Conservation (phyloP, 2,888 invertebrate species). For the Drosophila borealis region DNA sequence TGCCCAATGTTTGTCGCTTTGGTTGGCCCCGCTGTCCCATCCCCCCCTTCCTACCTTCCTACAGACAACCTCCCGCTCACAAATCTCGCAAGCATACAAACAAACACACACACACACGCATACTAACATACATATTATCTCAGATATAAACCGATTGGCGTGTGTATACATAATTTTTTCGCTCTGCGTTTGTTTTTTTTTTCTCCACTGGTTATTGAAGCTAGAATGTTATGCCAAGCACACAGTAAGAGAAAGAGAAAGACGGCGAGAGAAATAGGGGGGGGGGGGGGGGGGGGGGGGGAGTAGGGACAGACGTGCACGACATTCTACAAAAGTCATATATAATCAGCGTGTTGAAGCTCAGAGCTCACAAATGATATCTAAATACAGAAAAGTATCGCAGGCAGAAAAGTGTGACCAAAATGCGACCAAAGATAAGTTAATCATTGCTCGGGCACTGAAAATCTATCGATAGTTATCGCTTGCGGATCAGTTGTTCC, state of each 20-base stretch:
- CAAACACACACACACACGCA: not conserved
- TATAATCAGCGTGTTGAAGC: slow-evolving; percentile 22
- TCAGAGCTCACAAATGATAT: slow-evolving; percentile 27
- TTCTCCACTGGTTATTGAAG: slow-evolving; percentile 47
- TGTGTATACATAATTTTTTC: slow-evolving; percentile 68
- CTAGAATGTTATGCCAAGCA: slow-evolving; percentile 27
- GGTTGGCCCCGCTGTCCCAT: not conserved
- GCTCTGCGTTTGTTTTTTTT: slow-evolving; percentile 16
- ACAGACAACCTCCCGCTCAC: slow-evolving; percentile 1
- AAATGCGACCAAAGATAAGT: too few relatives aligned
- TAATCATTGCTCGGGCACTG: not conserved
- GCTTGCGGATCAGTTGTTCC: too few relatives aligned
- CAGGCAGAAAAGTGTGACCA: not conserved
- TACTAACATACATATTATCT: slow-evolving; percentile 30
- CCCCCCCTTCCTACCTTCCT: not conserved
- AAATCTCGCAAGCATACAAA: slow-evolving; percentile 26
- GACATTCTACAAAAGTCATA: slow-evolving; percentile 25
- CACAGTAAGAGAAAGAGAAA: not conserved
- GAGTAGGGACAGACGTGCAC: slow-evolving; percentile 12
- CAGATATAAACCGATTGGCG: slow-evolving; percentile 66
- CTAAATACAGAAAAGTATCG: slow-evolving; percentile 18
- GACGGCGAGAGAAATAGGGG: not conserved
- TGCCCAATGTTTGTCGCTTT: slow-evolving; percentile 54
- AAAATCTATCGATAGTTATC: not conserved
- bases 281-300: not conserved